Conservation (phyloP, 2,888 invertebrate species). For the Nemapogon koenigi region DNA sequence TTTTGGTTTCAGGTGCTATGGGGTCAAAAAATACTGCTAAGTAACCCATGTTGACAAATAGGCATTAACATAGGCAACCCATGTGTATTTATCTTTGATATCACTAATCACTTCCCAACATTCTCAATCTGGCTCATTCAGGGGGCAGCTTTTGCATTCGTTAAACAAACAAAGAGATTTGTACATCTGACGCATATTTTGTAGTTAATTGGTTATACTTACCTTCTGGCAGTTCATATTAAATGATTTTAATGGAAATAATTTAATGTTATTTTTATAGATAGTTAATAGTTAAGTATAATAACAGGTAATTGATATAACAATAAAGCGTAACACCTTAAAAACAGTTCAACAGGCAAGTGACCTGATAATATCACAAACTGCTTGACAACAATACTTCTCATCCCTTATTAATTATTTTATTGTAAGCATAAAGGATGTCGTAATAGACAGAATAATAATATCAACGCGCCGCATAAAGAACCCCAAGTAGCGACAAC, state of each 20-base stretch:
- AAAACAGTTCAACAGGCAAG: constrained; percentile 46
- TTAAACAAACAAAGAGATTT: constrained; percentile 20
- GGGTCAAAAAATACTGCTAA: too few relatives aligned
- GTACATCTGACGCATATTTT: constrained; percentile 2
- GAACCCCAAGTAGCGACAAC: constrained; percentile 61
- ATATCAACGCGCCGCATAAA: constrained; percentile 60
- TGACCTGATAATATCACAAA: constrained; percentile 53
- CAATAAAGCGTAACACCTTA: constrained; percentile 30
- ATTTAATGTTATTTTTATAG: too few relatives aligned
- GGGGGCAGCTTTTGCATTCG: constrained; percentile 19
- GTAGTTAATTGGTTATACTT: too few relatives aligned
- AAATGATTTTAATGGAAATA: too few relatives aligned
- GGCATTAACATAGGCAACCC: too few relatives aligned
- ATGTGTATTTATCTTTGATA: constrained; percentile 25
- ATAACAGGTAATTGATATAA: constrained; percentile 2
- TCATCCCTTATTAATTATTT: constrained; percentile 66
- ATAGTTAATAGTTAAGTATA: constrained; percentile 11
- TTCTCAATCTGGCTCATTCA: constrained; percentile 25
- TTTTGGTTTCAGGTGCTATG: too few relatives aligned
- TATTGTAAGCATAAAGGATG: constrained; percentile 64
- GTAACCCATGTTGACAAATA: too few relatives aligned
- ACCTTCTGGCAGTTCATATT: too few relatives aligned
- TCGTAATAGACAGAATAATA: constrained; percentile 64
- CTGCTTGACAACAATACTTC: constrained; percentile 52
- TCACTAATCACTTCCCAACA: constrained; percentile 21